Evolutionary conservation across 1,140 invertebrate genomes (phyloP).

Genomic region (Mycetomoellerius zeteki): DNA sequence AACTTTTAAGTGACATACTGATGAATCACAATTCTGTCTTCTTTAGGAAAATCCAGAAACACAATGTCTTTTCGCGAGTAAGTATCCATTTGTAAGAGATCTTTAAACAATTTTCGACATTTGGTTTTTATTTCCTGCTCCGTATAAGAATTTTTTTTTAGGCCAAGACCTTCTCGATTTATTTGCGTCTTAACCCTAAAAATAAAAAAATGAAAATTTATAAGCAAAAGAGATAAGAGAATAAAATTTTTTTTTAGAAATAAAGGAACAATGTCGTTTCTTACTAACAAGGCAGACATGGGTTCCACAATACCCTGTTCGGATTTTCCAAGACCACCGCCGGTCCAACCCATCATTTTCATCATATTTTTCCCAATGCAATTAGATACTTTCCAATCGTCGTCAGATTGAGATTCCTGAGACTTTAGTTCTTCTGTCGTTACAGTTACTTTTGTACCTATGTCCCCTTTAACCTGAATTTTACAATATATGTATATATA

Average conservation of each 20-base stretch:
- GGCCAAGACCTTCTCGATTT: constrained; percentile 82
- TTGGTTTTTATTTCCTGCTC: constrained; percentile 84
- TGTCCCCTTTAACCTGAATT: constrained; percentile 64
- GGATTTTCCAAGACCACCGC: constrained; percentile 91
- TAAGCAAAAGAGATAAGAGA: constrained; percentile 14
- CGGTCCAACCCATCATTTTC: constrained; percentile 94
- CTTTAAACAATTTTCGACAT: constrained; percentile 83
- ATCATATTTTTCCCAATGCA: constrained; percentile 90
- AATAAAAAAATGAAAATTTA: constrained; percentile 56
- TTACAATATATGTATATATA: constrained; percentile 1
- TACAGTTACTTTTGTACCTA: constrained; percentile 42
- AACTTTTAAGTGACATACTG: constrained; percentile 81
- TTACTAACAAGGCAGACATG: constrained; percentile 85
- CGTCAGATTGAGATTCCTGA: constrained; percentile 80
- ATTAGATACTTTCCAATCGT: constrained; percentile 80
- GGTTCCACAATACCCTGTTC: constrained; percentile 91
- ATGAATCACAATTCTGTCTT: constrained; percentile 91
- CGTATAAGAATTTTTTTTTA: constrained; percentile 78
- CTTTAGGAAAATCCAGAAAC: constrained; percentile 91
- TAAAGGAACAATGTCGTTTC: neutral
- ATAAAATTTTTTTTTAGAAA: constrained; percentile 15
- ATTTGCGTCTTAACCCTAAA: constrained; percentile 84
- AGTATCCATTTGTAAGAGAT: constrained; percentile 86
- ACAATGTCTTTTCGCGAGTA: constrained; percentile 88
- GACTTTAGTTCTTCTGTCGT: constrained; percentile 47